Percentiles rank a stretch among this genome's conserved stretches.
Evolutionary conservation across 1,140 invertebrate species (phyloP).

Genomic region (Apis mellifera): DNA sequence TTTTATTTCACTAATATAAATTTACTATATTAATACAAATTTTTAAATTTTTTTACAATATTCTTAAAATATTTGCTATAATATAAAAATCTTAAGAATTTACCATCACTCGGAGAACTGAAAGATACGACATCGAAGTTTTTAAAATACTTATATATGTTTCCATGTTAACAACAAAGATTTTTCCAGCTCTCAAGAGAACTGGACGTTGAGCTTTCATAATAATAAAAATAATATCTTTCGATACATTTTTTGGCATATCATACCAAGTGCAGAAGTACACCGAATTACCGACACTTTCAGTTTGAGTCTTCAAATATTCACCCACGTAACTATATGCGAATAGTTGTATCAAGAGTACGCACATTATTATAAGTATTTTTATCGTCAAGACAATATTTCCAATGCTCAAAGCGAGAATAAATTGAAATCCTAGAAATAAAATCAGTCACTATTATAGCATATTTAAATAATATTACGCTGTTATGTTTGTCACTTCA

Average conservation of each 20-base stretch:
- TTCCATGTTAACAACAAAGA: constrained; percentile 44
- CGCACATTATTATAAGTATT: constrained; percentile 2
- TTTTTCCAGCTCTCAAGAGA: constrained; percentile 34
- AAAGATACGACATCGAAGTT: constrained; percentile 57
- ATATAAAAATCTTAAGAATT: background rate
- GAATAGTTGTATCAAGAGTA: constrained; percentile 28
- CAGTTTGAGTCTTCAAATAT: constrained; percentile 51
- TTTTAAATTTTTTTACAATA: too few species aligned
- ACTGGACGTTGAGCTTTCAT: constrained; percentile 31
- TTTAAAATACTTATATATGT: constrained; percentile 57
- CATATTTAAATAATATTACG: background rate
- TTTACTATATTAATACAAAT: background rate
- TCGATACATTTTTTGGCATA: constrained; percentile 15
- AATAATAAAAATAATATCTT: constrained; percentile 33
- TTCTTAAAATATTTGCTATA: background rate
- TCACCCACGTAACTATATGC: constrained; percentile 51
- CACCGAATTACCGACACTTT: constrained; percentile 25
- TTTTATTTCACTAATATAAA: background rate
- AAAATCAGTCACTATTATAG: background rate
- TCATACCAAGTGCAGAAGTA: constrained; percentile 47
- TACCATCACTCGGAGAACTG: constrained; percentile 55
- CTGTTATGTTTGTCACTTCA: too few species aligned
- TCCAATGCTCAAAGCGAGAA: constrained; percentile 29
- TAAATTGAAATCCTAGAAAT: constrained; percentile 54
- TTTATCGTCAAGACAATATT: constrained; percentile 30